Evolutionary conservation across 2,888 invertebrate genomes (phyloP), one percentile per base, ranked within the genome.

Genomic region (Agrochola macilenta): DNA sequence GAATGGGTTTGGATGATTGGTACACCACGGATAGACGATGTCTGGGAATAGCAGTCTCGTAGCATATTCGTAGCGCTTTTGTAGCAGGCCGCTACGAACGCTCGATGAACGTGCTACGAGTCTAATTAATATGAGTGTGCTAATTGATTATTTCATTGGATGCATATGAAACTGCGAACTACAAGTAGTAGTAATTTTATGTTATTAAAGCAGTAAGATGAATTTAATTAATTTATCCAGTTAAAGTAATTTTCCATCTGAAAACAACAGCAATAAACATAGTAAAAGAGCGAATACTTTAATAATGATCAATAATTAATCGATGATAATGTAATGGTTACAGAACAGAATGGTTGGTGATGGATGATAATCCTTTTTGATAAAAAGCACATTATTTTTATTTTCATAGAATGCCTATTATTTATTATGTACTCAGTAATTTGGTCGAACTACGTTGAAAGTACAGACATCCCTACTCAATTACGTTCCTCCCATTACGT

Each of bases 81-180:
- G 76, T 76, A 76, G 65, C 49, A 26, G 4, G 0, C 20, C 26
- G 64, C 65, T 76, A 76, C 35, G 23, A 49, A 20, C 8, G 57
- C 11, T 2, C 54, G 54, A 54, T 23, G 43, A 43, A 43, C 9
- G 43, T 54, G 63, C 63, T 76, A 75, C 75, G 57, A 64, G 5
- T 23, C 8, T 5, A 17, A 26, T 23, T 11, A 17, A 26, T 23
- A 12, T n/a, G 43, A 23, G 11, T 17, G 23, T 23, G 12, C 35
- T 7, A 35, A n/a, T 0, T 7, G 7, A 52, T 52, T 52, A 52
- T 52, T 52, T 14, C n/a, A n/a, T n/a, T n/a, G 11, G 2, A n/a
- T n/a, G 11, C 3, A 5, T 35, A 17, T n/a, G 1, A 54, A 54
- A 12, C 7, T 0, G 12, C 0, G 7, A 7, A 30, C 12, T 20